Evolutionary conservation across 2,797 vertebrate genomes (phyloP), one percentile per base, ranked within the genome.

Genomic region (Anabas testudineus): DNA sequence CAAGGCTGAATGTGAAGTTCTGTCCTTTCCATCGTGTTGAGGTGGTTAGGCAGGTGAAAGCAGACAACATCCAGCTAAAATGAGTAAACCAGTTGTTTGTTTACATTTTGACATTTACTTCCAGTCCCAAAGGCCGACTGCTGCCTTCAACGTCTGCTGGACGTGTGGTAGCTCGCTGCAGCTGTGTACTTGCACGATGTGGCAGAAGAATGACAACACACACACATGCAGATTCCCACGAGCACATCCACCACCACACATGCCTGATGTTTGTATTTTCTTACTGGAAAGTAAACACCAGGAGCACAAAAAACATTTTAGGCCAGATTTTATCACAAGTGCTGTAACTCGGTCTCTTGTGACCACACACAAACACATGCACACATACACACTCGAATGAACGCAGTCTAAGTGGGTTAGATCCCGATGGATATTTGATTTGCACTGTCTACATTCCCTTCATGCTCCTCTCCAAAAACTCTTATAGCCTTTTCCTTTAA

Each of bases 401-500:
- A 77, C 67, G 68, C 59, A 58, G 55, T 74, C 28, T 71, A 85
- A 83, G 82, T 83, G 60, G 77, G 74, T 80, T 81, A 64, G 51
- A 75, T 82, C 72, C 70, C 55, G 0, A 18, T 66, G 48, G 78
- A 68, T 51, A 68, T 52, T 60, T 60, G 41, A 74, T 64, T 61
- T 39, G 42, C 48, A 62, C 57, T 59, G 34, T 54, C 26, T 36
- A 16, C 48, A 61, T 71, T 69, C 21, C 16, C 46, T 54, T 26
- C 24, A 21, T 51, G 59, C 32, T 54, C 30, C 26, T 60, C 56
- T 58, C 3, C 39, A 39, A 54, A 77, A 60, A 39, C 12, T 28
- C 5, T 42, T 54, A 26, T 14, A 60, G 16, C 5, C 18, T 67
- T 22, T 48, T 49, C 45, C n/a, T n/a, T n/a, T n/a, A n/a, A n/a